These are phyloP conservation scores for Gryon sp. DNA, from an alignment of 1,140 invertebrate genomes.

Conservation along the genomic window DNA sequence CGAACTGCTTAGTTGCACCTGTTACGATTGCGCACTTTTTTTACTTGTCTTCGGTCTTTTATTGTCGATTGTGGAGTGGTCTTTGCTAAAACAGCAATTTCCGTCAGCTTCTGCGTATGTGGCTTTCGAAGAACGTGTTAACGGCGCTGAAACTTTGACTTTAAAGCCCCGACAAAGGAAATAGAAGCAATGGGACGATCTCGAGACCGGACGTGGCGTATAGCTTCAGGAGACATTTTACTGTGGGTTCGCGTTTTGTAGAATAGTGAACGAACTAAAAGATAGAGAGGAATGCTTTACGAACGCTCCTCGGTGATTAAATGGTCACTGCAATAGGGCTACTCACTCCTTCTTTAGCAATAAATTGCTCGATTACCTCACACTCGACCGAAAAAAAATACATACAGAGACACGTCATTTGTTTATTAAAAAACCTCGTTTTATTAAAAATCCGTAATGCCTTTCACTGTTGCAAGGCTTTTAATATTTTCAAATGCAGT, in stretches of 20 bases:
- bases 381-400: too few species aligned
- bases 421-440: too few species aligned
- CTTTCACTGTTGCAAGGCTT: too few species aligned
- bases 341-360: conserved; percentile 21
- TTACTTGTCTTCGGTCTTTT: background rate
- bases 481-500: too few species aligned
- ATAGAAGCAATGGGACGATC: conserved; percentile 49
- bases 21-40: conserved; percentile 29
- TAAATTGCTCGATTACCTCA: conserved; percentile 44
- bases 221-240: conserved; percentile 52
- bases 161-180: conserved; percentile 51
- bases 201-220: conserved; percentile 44
- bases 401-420: too few species aligned
- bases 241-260: conserved; percentile 22
- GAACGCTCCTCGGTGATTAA: conserved; percentile 18
- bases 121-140: conserved; percentile 45
- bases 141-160: conserved; percentile 44
- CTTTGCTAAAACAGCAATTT: conserved; percentile 58
- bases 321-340: conserved; percentile 2
- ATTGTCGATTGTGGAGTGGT: conserved; percentile 21
- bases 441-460: too few species aligned
- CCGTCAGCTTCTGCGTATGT: conserved; percentile 31
- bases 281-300: conserved; percentile 33
- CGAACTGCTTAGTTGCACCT: conserved; percentile 44
- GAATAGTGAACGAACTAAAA: conserved; percentile 3